Conservation (phyloP, 1,140 invertebrate species). For the Alviniconcha marisindica region DNA sequence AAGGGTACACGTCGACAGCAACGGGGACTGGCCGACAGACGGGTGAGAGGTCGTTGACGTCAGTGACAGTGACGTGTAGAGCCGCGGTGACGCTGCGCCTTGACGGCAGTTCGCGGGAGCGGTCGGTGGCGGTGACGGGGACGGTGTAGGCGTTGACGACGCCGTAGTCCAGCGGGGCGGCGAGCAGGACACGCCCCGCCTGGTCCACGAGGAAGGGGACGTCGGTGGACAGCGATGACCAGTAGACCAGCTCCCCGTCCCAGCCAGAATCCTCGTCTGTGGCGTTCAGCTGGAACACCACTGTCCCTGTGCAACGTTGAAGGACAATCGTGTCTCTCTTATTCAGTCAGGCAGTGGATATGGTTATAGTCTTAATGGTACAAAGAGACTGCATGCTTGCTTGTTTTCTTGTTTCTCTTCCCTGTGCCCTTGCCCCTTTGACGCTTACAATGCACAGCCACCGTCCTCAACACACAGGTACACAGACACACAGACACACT, state of each 20-base stretch:
- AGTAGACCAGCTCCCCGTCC: neutral
- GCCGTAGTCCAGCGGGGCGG: neutral
- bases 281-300: neutral
- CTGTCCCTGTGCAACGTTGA: neutral
- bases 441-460: no score
- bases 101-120: neutral
- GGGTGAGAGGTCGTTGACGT: conserved; percentile 22
- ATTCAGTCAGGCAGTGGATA: no score
- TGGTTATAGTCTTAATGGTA: no score
- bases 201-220: neutral
- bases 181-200: neutral
- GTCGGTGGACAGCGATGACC: neutral
- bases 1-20: neutral
- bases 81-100: neutral
- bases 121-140: neutral
- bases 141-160: neutral
- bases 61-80: neutral
- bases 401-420: no score
- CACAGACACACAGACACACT: no score
- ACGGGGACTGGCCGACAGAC: neutral
- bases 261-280: neutral
- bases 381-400: no score
- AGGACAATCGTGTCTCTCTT: no score
- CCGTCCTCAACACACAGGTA: no score
- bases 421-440: no score